Evolutionary conservation across 2,797 vertebrate genomes (phyloP), one percentile per base, ranked within the genome.

Genomic region (Helicolenus hilgendorfi): DNA sequence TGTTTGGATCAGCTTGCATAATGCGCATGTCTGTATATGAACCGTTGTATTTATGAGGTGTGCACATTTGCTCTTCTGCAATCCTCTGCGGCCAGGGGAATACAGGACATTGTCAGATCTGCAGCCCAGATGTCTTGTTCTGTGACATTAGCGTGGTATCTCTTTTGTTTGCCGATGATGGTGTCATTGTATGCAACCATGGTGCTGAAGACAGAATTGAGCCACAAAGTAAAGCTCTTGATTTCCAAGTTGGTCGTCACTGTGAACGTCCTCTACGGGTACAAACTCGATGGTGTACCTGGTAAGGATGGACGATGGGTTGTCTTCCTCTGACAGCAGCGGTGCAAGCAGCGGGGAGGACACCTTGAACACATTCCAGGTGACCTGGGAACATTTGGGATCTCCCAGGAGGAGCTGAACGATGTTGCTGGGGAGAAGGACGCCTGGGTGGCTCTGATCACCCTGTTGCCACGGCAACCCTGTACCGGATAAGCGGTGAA

Each of bases 401-500:
- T 75, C 63, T 53, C 79, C 55, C 27, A 75, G 67, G 65, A 80
- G 56, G 72, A 69, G 62, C 26, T 77, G 36, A 85, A 64, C 2
- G 2, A 81, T 35, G 33, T 53, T 55, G 22, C 38, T 7, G 26
- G 22, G 56, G 53, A 60, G 36, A 79, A 36, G 59, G 82, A 86
- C 24, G 13, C 29, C 68, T 31, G 64, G 69, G 79, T 84, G 79
- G 31, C 70, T 83, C 56, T 74, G 70, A 85, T 73, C 58, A 68
- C 31, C 68, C 56, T 10, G 91, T 91, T 90, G 49, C 80, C 78
- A 86, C 2, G 53, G 87, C 35, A 87, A 93, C 85, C 20, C 60
- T 58, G 65, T 41, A 64, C 60, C 1, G 45, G 20, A 78, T 72
- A 53, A 56, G 26, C 5, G 1, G 26, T 20, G 70, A 60, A 49